Evolutionary conservation across 2,113 vertebrate genomes (phyloP).

Genomic region (Cinclus mexicanus): DNA sequence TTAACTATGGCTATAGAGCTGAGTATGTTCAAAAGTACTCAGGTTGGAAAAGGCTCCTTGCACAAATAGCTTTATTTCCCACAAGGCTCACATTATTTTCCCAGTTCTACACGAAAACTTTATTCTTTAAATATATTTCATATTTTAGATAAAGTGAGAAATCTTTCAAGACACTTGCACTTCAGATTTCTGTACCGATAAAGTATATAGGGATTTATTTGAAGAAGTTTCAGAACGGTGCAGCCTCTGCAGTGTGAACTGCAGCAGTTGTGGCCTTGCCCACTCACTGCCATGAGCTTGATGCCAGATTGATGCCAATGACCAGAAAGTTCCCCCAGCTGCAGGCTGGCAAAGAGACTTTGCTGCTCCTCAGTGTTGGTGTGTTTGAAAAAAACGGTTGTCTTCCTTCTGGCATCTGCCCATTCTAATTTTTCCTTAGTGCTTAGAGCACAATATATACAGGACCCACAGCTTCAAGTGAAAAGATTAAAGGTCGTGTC

Average conservation of each 20-base stretch:
- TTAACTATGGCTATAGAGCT: neutral
- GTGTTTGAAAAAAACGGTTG: neutral
- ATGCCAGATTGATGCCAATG: neutral
- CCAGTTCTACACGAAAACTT: conserved; percentile 5
- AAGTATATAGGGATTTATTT: conserved; percentile 43
- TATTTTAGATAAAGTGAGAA: conserved; percentile 46
- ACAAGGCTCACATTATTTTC: conserved; percentile 12
- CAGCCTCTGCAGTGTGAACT: conserved; percentile 22
- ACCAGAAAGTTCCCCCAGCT: neutral
- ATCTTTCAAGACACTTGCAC: conserved; percentile 24
- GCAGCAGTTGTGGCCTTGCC: conserved; percentile 35
- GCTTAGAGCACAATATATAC: conserved; percentile 9
- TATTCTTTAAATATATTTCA: conserved; percentile 35
- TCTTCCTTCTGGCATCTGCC: conserved; percentile 26
- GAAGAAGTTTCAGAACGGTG: neutral
- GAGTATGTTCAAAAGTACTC: neutral
- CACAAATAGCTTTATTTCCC: neutral
- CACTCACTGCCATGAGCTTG: neutral
- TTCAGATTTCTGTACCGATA: conserved; percentile 32
- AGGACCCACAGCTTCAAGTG: neutral
- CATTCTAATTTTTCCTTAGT: neutral
- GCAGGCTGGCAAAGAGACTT: neutral
- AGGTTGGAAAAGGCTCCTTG: neutral
- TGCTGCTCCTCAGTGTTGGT: neutral
- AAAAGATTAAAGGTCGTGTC: neutral